Evolutionary conservation across 2,888 invertebrate species (phyloP), one percentile per base, ranked within the genome.

Genomic region (Andrena bucephala): DNA sequence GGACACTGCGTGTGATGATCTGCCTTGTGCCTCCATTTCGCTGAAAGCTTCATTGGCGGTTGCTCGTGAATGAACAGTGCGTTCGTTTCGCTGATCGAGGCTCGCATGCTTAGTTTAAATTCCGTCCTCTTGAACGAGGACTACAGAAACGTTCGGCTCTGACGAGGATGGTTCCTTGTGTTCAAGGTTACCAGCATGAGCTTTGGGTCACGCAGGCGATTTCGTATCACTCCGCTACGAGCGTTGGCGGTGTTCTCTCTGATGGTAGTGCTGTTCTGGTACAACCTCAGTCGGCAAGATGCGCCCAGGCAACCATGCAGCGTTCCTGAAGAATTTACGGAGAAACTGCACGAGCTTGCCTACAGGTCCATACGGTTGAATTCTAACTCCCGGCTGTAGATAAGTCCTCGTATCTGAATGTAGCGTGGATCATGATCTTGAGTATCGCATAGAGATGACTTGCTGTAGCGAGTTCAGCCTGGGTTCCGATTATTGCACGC

Each of bases 251-350:
- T 91, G 71, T 90, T 92, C 78, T 72, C 90, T n/a, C 74, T 91
- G 52, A 90, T 92, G 83, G 78, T 91, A 59, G 81, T 90, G 50
- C 85, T 92, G 73, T 92, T 92, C 71, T 92, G 92, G 92, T 91
- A 92, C 85, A 92, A 86, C 81, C 88, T 92, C 85, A 89, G 89
- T 82, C 89, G 91, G 85, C 91, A 92, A 89, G 90, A 91, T 62
- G 76, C 78, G 66, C 89, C 91, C 2, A 88, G 85, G 48, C 91
- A 91, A 59, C 91, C 92, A 33, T 92, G 92, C 80, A 92, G 92
- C 74, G 91, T 92, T n/a, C 92, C 92, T 0, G 92, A 92, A 76
- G 91, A 90, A 71, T 92, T 91, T 68, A 92, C 92, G 4, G 92
- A 92, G 73, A 92, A 91, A 66, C 84, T 92, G 62, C 92, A 92